phyloP scores from a whole-genome alignment of 2,113 vertebrate genomes.

The Chionodraco myersi region DNA sequence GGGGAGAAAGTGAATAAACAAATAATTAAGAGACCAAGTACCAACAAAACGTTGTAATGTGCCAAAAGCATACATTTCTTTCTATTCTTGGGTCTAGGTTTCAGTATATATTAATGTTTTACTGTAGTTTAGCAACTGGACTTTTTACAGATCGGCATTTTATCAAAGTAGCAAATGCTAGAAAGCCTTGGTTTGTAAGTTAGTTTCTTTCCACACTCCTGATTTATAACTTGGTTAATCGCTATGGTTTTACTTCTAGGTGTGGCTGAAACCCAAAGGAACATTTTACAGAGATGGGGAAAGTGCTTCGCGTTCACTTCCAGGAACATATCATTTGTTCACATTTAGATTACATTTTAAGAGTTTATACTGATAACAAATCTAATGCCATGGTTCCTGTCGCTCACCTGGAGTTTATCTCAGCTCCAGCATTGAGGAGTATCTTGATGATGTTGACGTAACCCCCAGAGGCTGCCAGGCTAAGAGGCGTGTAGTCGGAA shows the following conservation, averaged over 20 bases:
- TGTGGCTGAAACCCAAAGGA: background rate
- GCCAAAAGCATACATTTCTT: background rate
- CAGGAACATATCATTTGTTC: background rate
- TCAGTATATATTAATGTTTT: background rate
- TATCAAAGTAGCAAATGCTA: background rate
- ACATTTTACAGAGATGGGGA: background rate
- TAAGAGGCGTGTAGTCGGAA: slow-evolving; percentile 98
- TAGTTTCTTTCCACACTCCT: background rate
- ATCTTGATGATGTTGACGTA: slow-evolving; percentile 99
- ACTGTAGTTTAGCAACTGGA: background rate
- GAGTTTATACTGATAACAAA: no score
- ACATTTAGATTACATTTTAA: background rate
- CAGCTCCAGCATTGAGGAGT: slow-evolving; percentile 97
- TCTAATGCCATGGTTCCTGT: background rate
- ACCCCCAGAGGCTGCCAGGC: slow-evolving; percentile 97
- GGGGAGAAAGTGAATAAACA: slow-evolving; percentile 15
- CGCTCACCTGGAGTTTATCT: slow-evolving; percentile 97
- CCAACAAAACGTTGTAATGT: background rate
- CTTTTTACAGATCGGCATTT: background rate
- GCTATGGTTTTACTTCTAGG: background rate
- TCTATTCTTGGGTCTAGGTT: background rate
- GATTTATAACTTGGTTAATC: background rate
- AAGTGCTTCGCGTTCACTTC: background rate
- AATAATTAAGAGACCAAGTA: background rate
- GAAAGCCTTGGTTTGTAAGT: background rate